Evolutionary conservation across 2,888 invertebrate species (phyloP), one percentile per base, ranked within the genome.

Genomic region (Aphidius colemani): DNA sequence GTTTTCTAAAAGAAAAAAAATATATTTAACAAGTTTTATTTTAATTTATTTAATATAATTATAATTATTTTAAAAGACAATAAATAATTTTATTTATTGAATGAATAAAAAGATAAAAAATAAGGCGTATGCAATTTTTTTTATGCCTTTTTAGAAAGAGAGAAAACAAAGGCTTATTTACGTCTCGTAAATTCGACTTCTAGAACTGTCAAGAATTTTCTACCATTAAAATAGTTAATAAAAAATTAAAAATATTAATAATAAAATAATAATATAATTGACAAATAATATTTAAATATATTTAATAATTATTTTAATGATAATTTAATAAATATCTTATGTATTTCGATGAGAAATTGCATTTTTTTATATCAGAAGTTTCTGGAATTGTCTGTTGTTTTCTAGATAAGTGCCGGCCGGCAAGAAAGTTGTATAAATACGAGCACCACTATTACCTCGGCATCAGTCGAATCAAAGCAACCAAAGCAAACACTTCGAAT

Each of bases 351-450:
- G 30, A 53, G 49, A 40, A 18, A 18, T 39, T 60, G 18, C 46
- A 44, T 10, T 41, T 44, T 60, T 59, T 18, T 7, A 40, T 18
- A 45, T 63, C 9, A 45, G 66, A 65, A 63, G 9, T 8, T 66
- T 68, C 68, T 41, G 18, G 66, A 63, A 10, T 3, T 5, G 0
- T 30, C 30, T 30, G 30, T 30, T 30, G 5, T 3, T 5, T 30
- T 30, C 30, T 30, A 30, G 8, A 2, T 53, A 53, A 64, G 2
- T 8, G 53, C 59, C 65, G 57, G 65, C 66, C 66, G 69, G 70
- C 65, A 59, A 57, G 67, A 46, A 46, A 56, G 53, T 30, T 30
- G 30, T 67, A 70, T 70, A 70, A 61, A 70, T 68, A 7, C 65
- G 39, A 53, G 50, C 65, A 59, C 46, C 30, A 7, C 40, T 18